Conservation (phyloP, 2,888 invertebrate species). For the Philereme transversata region DNA sequence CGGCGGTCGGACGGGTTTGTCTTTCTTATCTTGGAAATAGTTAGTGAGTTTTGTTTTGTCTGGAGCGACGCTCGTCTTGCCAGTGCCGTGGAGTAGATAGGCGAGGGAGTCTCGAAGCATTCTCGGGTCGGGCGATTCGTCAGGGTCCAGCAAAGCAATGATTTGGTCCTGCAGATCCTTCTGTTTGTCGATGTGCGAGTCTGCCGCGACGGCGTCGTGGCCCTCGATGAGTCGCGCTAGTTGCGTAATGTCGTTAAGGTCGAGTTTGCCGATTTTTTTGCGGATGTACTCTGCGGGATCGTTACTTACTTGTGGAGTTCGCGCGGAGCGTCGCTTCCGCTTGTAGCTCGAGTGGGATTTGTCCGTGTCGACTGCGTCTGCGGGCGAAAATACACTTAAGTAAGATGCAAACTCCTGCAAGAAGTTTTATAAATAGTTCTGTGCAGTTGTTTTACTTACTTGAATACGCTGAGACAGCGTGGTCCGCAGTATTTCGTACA, state of each 20-base stretch:
- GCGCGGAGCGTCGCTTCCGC: constrained; percentile 68
- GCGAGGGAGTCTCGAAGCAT: constrained; percentile 60
- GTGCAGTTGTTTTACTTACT: constrained; percentile 54
- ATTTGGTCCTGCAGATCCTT: constrained; percentile 70
- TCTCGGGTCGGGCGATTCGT: constrained; percentile 65
- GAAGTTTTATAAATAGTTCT: neutral
- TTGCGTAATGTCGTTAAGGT: constrained; percentile 70
- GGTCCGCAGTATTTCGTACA: constrained; percentile 57
- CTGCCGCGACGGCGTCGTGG: constrained; percentile 55
- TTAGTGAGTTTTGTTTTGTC: constrained; percentile 50
- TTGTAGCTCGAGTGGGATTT: constrained; percentile 71
- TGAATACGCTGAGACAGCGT: constrained; percentile 64
- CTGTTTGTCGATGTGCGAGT: constrained; percentile 55
- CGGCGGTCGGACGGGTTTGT: constrained; percentile 53
- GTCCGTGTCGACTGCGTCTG: constrained; percentile 69
- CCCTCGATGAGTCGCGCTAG: constrained; percentile 72
- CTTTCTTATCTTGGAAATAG: constrained; percentile 56
- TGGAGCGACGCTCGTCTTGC: constrained; percentile 50
- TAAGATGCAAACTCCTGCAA: neutral
- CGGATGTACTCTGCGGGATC: constrained; percentile 70
- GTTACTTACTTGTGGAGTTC: constrained; percentile 74
- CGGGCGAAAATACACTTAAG: constrained; percentile 10
- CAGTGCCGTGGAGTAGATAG: constrained; percentile 60
- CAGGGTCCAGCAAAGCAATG: constrained; percentile 65
- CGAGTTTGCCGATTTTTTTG: constrained; percentile 69